A percentile compares a stretch with the other conserved stretches of the same genome.
These are phyloP conservation scores for Lepidochitona cinerea DNA, from an alignment of 2,888 invertebrate species.

Conservation along the genomic window DNA sequence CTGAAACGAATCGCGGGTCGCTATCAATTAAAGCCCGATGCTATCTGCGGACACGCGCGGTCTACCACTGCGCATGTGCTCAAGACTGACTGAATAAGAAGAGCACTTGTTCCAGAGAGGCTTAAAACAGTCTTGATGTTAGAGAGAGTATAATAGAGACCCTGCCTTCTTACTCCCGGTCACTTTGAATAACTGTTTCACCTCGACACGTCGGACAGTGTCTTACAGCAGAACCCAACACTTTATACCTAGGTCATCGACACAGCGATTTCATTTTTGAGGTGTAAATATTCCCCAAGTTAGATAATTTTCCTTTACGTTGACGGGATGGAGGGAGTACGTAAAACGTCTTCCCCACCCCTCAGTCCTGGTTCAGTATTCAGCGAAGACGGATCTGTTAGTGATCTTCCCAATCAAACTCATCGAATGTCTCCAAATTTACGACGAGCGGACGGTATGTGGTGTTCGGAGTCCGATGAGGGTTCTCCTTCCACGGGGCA, in stretches of 20 bases:
- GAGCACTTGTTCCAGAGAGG: not conserved
- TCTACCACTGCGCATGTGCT: conserved; percentile 25
- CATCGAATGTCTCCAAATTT: not conserved
- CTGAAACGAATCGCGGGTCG: conserved; percentile 35
- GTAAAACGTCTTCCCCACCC: not conserved
- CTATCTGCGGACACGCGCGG: conserved; percentile 24
- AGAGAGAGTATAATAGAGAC: too few relatives aligned
- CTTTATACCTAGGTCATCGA: too few relatives aligned
- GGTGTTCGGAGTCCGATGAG: not conserved
- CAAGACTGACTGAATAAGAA: not conserved
- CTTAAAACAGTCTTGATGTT: conserved; percentile 1
- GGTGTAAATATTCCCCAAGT: too few relatives aligned
- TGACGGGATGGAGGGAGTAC: conserved; percentile 4
- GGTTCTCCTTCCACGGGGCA: not conserved
- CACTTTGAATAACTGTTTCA: too few relatives aligned
- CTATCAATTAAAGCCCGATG: conserved; percentile 15
- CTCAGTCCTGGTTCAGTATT: not conserved
- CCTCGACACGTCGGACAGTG: too few relatives aligned
- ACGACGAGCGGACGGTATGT: not conserved
- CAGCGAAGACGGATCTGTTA: not conserved
- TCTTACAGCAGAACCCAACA: too few relatives aligned
- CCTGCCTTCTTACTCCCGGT: too few relatives aligned
- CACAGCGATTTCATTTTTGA: too few relatives aligned
- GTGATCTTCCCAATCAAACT: not conserved
- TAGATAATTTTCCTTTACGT: too few relatives aligned